Evolutionary conservation across 2,113 vertebrate genomes (phyloP).

Genomic region (Cheilinus undulatus): DNA sequence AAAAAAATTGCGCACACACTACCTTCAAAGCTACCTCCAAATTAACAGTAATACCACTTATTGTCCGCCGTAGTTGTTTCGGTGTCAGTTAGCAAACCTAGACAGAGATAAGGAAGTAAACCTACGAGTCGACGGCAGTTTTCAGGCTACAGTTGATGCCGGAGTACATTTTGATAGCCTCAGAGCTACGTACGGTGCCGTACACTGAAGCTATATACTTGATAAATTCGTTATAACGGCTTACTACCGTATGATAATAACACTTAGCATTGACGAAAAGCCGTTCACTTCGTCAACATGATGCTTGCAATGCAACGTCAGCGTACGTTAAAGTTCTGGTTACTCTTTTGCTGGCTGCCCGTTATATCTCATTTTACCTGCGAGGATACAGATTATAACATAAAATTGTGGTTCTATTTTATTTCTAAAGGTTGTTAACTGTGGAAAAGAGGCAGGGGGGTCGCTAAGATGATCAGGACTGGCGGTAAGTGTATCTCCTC

Average conservation of each 20-base stretch:
- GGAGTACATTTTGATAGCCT: background rate
- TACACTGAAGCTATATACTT: no score
- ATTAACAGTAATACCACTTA: accelerated
- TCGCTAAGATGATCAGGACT: slow-evolving; percentile 63
- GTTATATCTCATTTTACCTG: no score
- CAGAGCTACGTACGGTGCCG: background rate
- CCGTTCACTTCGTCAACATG: no score
- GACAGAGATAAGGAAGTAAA: background rate
- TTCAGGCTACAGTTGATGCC: background rate
- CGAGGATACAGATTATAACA: no score
- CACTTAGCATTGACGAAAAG: no score
- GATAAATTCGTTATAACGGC: accelerated
- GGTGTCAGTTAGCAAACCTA: background rate
- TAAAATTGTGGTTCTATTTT: background rate
- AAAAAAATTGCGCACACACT: background rate
- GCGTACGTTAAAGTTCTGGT: no score
- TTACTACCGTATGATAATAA: background rate
- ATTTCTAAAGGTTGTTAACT: background rate
- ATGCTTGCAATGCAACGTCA: background rate
- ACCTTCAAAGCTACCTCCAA: background rate
- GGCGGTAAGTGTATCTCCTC: slow-evolving; percentile 39
- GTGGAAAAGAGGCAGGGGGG: background rate
- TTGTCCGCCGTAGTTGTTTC: background rate
- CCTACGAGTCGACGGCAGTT: background rate
- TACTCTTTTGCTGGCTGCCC: no score